phyloP scores from a whole-genome alignment of 2,888 invertebrate genomes.

The Pseudoips prasinana region DNA sequence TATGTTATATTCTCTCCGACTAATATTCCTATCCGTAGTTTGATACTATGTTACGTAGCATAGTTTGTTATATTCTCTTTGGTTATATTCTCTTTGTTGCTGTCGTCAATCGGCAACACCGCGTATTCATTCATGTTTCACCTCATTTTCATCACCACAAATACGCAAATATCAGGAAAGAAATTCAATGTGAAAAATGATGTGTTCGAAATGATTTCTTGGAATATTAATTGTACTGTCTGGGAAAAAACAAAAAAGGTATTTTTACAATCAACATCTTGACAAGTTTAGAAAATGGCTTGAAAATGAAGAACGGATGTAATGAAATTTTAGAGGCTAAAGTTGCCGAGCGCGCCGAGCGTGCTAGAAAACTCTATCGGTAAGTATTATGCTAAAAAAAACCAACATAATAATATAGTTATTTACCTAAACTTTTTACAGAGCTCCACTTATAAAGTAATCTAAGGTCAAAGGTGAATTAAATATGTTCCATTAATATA shows the following conservation, averaged over 20 bases:
- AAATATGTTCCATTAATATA: neutral
- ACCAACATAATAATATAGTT: too few relatives aligned
- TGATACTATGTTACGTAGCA: too few relatives aligned
- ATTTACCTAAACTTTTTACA: too few relatives aligned
- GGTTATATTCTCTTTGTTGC: too few relatives aligned
- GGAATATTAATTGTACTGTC: slow-evolving; percentile 30
- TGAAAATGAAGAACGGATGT: slow-evolving; percentile 77
- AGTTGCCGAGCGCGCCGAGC: slow-evolving; percentile 70
- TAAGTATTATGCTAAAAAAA: slow-evolving; percentile 35
- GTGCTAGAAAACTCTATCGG: slow-evolving; percentile 78
- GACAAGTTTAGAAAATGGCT: slow-evolving; percentile 73
- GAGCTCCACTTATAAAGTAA: neutral
- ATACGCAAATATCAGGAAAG: slow-evolving; percentile 22
- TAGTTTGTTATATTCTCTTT: too few relatives aligned
- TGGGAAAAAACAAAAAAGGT: slow-evolving; percentile 38
- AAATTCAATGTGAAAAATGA: slow-evolving; percentile 36
- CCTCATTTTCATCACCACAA: slow-evolving; percentile 8
- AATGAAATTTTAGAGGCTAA: slow-evolving; percentile 71
- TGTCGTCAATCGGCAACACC: too few relatives aligned
- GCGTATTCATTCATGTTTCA: too few relatives aligned
- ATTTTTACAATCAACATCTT: slow-evolving; percentile 58
- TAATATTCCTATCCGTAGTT: too few relatives aligned
- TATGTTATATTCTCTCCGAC: too few relatives aligned
- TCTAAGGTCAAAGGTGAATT: slow-evolving; percentile 31
- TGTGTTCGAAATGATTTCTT: slow-evolving; percentile 49